Evolutionary conservation across 2,113 vertebrate genomes (phyloP).

Genomic region (Xiphophorus couchianus): DNA sequence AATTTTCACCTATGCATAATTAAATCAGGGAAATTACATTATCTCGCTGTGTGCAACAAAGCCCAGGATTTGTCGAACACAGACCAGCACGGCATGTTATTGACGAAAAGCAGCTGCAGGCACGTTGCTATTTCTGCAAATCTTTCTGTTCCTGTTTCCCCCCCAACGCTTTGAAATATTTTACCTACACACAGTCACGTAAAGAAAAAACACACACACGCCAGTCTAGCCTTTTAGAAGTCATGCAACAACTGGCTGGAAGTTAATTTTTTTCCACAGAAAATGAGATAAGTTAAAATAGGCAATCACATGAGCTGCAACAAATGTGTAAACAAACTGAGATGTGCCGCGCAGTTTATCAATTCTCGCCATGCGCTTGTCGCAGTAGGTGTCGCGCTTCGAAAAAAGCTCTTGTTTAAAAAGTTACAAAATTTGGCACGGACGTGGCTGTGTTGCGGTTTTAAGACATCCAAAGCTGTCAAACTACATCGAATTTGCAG

Average conservation of each 20-base stretch:
- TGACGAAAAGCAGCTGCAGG: slow-evolving; percentile 31
- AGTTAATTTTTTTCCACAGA: slow-evolving; percentile 5
- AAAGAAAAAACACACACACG: slow-evolving; percentile 4
- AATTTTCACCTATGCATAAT: slow-evolving; percentile 42
- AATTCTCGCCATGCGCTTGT: neutral
- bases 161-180: slow-evolving; percentile 32
- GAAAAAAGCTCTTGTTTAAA: slow-evolving; percentile 12
- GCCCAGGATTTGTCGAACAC: slow-evolving; percentile 7
- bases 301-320: slow-evolving; percentile 8
- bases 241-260: slow-evolving; percentile 12
- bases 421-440: neutral
- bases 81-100: slow-evolving; percentile 12
- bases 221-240: slow-evolving; percentile 2
- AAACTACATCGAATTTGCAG: slow-evolving; percentile 24
- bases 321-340: slow-evolving; percentile 15
- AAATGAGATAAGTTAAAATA: slow-evolving; percentile 22
- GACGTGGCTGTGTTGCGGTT: slow-evolving; percentile 13
- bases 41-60: slow-evolving; percentile 27
- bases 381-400: slow-evolving; percentile 5
- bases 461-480: slow-evolving; percentile 31
- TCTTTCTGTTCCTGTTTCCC: slow-evolving; percentile 15
- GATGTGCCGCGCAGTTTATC: slow-evolving; percentile 8
- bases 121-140: slow-evolving; percentile 40
- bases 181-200: slow-evolving; percentile 1
- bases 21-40: slow-evolving; percentile 41